Conservation (phyloP, 2,113 vertebrate species). For the Varanus komodoensis region DNA sequence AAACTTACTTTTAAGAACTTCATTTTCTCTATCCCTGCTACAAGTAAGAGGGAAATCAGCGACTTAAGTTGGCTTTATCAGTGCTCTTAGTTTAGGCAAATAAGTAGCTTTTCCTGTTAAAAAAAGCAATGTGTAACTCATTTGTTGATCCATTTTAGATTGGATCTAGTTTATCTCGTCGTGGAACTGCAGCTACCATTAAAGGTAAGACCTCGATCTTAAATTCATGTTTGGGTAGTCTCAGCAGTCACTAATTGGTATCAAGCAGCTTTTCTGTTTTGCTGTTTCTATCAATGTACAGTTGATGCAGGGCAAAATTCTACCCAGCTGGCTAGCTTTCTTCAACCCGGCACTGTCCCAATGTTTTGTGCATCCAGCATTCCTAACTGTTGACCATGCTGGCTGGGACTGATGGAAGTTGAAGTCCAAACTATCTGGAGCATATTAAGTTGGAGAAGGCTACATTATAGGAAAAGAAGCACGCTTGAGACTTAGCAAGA, state of each 20-base stretch:
- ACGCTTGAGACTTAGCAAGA: background rate
- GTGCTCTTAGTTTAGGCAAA: background rate
- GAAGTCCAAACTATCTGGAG: too few species aligned
- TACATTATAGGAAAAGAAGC: background rate
- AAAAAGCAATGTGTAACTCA: background rate
- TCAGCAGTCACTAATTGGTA: background rate
- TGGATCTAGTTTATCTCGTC: conserved; percentile 83
- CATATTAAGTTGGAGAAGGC: too few species aligned
- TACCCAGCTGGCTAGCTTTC: too few species aligned
- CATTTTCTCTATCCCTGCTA: background rate
- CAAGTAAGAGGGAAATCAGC: background rate
- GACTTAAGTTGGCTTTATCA: conserved; percentile 11
- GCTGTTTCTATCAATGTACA: background rate
- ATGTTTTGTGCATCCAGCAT: too few species aligned
- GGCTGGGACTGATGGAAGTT: too few species aligned
- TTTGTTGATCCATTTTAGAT: conserved; percentile 79
- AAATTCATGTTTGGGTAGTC: background rate
- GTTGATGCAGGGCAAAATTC: background rate
- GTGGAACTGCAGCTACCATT: conserved; percentile 83
- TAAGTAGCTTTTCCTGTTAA: background rate
- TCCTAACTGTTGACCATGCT: too few species aligned
- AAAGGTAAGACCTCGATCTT: conserved; percentile 81
- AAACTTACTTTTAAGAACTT: background rate
- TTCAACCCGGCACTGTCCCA: too few species aligned
- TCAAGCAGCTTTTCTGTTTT: background rate